Conservation (phyloP, 2,113 vertebrate species). For the Cervus canadensis region DNA sequence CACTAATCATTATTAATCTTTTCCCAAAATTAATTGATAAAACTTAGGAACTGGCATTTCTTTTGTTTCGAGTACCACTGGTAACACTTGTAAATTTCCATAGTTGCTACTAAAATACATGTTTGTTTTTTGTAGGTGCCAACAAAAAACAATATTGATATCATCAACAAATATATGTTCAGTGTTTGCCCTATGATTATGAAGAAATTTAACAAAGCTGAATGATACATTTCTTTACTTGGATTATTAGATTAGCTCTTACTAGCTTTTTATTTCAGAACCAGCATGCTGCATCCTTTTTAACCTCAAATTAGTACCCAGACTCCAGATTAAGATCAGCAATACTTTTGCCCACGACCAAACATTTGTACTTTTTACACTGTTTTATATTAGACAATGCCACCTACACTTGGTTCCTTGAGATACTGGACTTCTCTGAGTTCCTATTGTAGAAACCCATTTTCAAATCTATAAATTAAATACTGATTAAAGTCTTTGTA, state of each 20-base stretch:
- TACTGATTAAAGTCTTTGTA: background rate
- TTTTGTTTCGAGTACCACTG: background rate
- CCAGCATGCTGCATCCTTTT: background rate
- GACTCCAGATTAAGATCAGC: background rate
- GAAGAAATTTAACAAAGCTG: background rate
- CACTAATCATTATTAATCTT: constrained; percentile 41
- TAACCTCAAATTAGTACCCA: background rate
- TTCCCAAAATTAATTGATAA: background rate
- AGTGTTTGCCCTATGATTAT: background rate
- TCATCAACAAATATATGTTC: background rate
- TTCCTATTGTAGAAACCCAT: background rate
- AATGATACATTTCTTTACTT: background rate
- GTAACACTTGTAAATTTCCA: background rate
- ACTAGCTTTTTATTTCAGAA: background rate
- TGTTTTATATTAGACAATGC: background rate
- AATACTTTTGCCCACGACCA: background rate
- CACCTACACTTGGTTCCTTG: background rate
- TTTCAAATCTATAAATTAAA: background rate
- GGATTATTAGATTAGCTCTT: background rate
- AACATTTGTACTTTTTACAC: background rate
- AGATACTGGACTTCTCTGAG: background rate
- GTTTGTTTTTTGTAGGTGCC: background rate
- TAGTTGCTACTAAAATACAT: background rate
- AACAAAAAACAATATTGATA: background rate
- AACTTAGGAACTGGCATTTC: background rate